A percentile compares a stretch with the other conserved stretches of the same genome.
Evolutionary conservation across 2,113 vertebrate species (phyloP).

Genomic region (Cranoglanis bouderius): DNA sequence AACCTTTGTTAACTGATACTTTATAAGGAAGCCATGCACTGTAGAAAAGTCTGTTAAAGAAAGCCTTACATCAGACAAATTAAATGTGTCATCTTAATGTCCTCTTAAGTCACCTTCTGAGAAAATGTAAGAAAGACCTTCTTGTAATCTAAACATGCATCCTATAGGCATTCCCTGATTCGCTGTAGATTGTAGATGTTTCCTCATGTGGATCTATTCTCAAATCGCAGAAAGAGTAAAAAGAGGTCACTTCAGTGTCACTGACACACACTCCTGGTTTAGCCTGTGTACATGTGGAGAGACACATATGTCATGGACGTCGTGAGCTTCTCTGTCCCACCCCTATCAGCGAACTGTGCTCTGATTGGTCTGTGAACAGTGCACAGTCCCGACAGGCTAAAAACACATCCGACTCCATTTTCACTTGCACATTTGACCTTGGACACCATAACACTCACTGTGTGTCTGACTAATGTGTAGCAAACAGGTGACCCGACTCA

Average conservation of each 20-base stretch:
- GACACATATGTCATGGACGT: slow-evolving; percentile 18
- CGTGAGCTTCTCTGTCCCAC: background rate
- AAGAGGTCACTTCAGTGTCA: slow-evolving; percentile 18
- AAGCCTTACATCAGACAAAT: background rate
- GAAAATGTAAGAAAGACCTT: background rate
- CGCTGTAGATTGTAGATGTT: background rate
- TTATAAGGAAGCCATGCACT: background rate
- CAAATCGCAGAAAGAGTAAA: background rate
- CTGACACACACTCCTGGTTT: slow-evolving; percentile 35
- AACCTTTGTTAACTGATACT: slow-evolving; percentile 25
- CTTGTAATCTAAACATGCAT: background rate
- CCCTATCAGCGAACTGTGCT: background rate
- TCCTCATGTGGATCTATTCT: background rate
- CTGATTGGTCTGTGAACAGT: slow-evolving; percentile 52
- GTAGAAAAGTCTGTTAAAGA: background rate
- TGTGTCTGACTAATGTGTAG: background rate
- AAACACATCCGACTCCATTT: background rate
- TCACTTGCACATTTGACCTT: slow-evolving; percentile 56
- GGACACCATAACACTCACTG: background rate
- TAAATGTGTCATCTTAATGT: background rate
- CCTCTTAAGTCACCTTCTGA: background rate
- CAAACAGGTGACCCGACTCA: background rate
- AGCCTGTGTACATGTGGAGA: slow-evolving; percentile 36
- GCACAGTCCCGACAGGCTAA: slow-evolving; percentile 41
- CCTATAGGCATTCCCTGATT: background rate